Evolutionary conservation across 1,140 invertebrate genomes (phyloP), one percentile per base, ranked within the genome.

Genomic region (Papilio dardanus): DNA sequence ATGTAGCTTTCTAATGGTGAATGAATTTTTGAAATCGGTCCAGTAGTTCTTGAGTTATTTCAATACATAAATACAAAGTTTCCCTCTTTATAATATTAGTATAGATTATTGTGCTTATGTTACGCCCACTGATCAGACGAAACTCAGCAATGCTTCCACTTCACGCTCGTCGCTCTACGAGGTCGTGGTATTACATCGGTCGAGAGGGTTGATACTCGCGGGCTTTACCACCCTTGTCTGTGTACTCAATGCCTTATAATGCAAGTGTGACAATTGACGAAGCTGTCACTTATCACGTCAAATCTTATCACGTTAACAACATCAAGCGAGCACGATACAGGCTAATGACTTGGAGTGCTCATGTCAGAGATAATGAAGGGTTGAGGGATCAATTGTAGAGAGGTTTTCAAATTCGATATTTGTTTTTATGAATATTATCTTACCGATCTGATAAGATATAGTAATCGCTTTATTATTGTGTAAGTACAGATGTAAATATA

Each of bases 251-350:
- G 24, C 54, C 54, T 7, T 24, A 58, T 28, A 24, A 62, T 30
- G 24, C 24, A 62, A 28, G 12, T 58, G 46, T 54, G 54, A 62
- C 12, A 30, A 14, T 62, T 28, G 54, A 37, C 21, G 7, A 35
- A 40, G 12, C 16, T 69, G 67, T 35, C 35, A 69, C 21, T 67
- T 30, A 67, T 67, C 30, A 68, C 8, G 40, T 37, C 37, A 42
- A 8, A 58, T 58, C 31, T 68, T 68, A 68, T 68, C 67, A 69
- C 67, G 67, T 69, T 19, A 3, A 69, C 6, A 69, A 24, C 67
- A 69, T 40, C 35, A 24, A 24, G n/a, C 35, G 67, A 37, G 35
- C 67, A 69, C 67, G 67, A 24, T n/a, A 35, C 35, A 19, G 67
- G 67, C 16, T 69, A 28, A 40, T 69, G 67, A 37, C 19, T 69